Percentiles rank a stretch among this genome's conserved stretches.
Conservation (phyloP, 2,888 invertebrate genomes). For the Malthinus flaveolus region DNA sequence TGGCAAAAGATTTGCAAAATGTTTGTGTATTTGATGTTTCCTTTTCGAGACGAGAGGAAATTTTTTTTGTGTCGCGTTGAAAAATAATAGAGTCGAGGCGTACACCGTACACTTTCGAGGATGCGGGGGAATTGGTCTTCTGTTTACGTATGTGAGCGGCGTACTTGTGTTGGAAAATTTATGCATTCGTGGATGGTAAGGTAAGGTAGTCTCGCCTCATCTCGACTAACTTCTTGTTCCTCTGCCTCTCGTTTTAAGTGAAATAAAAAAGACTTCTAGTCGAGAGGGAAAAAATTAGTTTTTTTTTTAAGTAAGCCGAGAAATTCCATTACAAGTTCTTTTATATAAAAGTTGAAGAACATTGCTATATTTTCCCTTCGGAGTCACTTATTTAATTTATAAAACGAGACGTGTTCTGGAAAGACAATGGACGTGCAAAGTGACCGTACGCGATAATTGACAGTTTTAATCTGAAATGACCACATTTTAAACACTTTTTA, state of each 20-base stretch:
- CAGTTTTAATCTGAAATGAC: slow-evolving; percentile 13
- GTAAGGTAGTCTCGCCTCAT: too few species aligned
- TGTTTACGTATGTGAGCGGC: slow-evolving; percentile 3
- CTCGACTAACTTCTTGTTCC: neutral
- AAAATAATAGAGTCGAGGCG: neutral
- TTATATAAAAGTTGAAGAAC: too few species aligned
- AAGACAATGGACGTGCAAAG: slow-evolving; percentile 8
- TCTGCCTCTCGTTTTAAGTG: neutral
- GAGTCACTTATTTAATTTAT: neutral
- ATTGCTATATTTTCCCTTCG: too few species aligned
- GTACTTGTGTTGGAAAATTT: neutral
- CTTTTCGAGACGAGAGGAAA: neutral
- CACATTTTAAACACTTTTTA: slow-evolving; percentile 7
- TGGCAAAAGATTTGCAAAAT: slow-evolving; percentile 9
- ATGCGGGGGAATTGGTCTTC: neutral
- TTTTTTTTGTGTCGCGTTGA: neutral
- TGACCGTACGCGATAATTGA: slow-evolving; percentile 11
- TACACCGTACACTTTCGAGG: neutral
- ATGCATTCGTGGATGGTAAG: slow-evolving; percentile 3
- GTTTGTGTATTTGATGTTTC: slow-evolving; percentile 6
- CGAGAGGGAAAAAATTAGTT: too few species aligned
- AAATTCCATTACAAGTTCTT: too few species aligned
- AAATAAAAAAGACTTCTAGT: neutral
- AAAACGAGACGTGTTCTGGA: neutral
- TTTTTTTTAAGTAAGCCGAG: too few species aligned